A percentile compares a stretch with the other conserved stretches of the same genome.
Conservation (phyloP, 1,140 invertebrate species). For the Cataglyphis hispanica region DNA sequence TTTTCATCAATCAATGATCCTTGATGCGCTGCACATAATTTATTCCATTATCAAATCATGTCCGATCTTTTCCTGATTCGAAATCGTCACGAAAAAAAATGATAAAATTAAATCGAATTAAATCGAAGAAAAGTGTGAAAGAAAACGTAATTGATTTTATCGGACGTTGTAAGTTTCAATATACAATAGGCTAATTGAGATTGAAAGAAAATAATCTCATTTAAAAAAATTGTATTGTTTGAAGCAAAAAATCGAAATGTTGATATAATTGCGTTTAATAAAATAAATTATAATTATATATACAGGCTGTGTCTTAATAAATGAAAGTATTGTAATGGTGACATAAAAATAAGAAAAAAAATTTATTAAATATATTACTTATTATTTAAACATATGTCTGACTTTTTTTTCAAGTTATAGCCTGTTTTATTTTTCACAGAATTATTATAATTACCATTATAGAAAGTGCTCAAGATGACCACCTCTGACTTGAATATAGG, state of each 20-base stretch:
- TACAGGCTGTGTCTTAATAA: too few species aligned
- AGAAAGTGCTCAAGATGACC: too few species aligned
- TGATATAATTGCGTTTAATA: not conserved
- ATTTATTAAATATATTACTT: too few species aligned
- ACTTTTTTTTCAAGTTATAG: too few species aligned
- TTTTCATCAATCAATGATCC: constrained; percentile 22
- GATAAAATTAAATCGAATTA: not conserved
- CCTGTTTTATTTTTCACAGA: too few species aligned
- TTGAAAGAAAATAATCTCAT: not conserved
- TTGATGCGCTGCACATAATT: not conserved
- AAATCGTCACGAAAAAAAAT: not conserved
- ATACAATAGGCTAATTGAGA: not conserved
- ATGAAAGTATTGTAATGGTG: too few species aligned
- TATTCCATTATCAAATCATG: constrained; percentile 3
- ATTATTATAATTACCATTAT: too few species aligned
- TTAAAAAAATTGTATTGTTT: not conserved
- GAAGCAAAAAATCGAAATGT: not conserved
- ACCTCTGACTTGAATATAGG: too few species aligned
- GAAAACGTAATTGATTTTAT: not conserved
- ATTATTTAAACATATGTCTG: too few species aligned
- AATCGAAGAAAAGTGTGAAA: not conserved
- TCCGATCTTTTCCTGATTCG: not conserved
- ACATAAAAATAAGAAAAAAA: too few species aligned
- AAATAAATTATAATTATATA: not conserved
- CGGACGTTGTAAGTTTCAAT: not conserved